Evolutionary conservation across 2,797 vertebrate genomes (phyloP), one percentile per base, ranked within the genome.

Genomic region (Takifugu rubripes): DNA sequence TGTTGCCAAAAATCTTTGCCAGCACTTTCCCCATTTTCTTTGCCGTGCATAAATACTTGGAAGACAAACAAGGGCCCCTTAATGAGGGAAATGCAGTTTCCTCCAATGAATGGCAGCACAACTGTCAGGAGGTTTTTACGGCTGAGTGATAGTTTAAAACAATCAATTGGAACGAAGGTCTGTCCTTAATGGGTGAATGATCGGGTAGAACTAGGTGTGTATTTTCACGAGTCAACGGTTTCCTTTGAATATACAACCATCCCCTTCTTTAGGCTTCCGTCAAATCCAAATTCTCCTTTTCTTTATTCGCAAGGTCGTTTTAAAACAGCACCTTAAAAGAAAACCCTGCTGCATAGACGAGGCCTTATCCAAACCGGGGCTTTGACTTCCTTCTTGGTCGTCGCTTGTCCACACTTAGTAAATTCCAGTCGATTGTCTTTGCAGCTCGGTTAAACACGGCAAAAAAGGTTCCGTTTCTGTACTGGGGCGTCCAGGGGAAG

Each of bases 1-100:
- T 99, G 94, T 97, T 99, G 82, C 96, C 96, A 81, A 99, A 98
- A 86, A 98, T 96, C 91, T 98, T 99, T 66, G 97, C 98, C 50
- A 98, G 91, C 91, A 97, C 90, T 88, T 98, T 98, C 88, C 96
- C 97, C 97, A 99, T 98, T 78, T 84, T 92, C 85, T 81, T 79
- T 85, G 63, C 56, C 84, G 84, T 79, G 84, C 91, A 93, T 93
- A 91, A 89, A 90, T 85, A 87, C 79, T 80, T 80, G 12, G 16
- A 31, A 49, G 24, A 36, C 24, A 73, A 65, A 21, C 24, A 12
- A 46, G 53, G 53, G 49, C 54, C 52, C 64, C 77, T 74, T 65
- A 25, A 26, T 33, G 52, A 60, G 66, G 67, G 52, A 59, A 49
- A 46, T 33, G 21, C 49, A 55, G 46, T 52, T 62, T 50, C 8